Percentiles rank a stretch among this genome's conserved stretches.
phyloP scores from a whole-genome alignment of 1,140 invertebrate species.

The Drosophila truncata region DNA sequence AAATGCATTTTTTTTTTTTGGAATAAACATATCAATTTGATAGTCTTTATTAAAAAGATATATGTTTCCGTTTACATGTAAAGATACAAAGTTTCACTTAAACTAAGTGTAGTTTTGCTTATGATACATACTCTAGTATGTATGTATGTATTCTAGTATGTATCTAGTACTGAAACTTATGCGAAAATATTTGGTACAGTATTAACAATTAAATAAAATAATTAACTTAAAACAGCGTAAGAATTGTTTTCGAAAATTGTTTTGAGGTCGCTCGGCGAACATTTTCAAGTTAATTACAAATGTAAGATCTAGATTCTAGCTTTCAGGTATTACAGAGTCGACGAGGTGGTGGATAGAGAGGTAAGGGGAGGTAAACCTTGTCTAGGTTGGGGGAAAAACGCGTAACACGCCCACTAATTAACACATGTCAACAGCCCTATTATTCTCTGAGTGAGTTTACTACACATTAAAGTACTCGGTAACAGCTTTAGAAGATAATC shows the following conservation, averaged over 20 bases:
- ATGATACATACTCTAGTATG: conserved; percentile 59
- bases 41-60: conserved; percentile 45
- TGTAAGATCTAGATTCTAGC: conserved; percentile 48
- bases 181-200: conserved; percentile 35
- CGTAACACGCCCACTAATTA: conserved; percentile 72
- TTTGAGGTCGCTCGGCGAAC: conserved; percentile 60
- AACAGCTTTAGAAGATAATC: conserved; percentile 39
- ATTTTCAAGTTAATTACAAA: conserved; percentile 43
- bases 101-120: conserved; percentile 53
- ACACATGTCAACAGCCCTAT: conserved; percentile 81
- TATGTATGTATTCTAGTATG: too few relatives aligned
- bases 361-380: conserved; percentile 29
- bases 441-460: conserved; percentile 75
- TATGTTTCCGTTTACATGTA: conserved; percentile 42
- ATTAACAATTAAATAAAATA: conserved; percentile 57
- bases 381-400: conserved; percentile 45
- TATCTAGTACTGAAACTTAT: conserved; percentile 21
- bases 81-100: conserved; percentile 60
- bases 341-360: conserved; percentile 26
- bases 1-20: too few relatives aligned
- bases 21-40: conserved; percentile 13
- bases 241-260: conserved; percentile 35
- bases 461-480: conserved; percentile 50
- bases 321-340: conserved; percentile 45
- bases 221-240: conserved; percentile 57